Evolutionary conservation across 2,113 vertebrate species (phyloP).

Genomic region (Chiloscyllium plagiosum): DNA sequence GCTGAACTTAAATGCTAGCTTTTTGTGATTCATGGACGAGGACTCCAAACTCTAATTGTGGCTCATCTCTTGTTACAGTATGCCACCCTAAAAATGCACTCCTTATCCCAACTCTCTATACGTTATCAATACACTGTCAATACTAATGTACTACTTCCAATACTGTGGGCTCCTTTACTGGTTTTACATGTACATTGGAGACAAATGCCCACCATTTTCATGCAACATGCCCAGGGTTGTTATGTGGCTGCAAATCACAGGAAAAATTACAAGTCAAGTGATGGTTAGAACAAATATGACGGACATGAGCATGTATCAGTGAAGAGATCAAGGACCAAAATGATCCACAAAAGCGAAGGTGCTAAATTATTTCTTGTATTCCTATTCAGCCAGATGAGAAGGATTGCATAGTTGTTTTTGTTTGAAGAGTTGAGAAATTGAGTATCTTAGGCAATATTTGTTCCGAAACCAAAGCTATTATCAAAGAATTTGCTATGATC

Average conservation of each 20-base stretch:
- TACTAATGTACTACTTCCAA: too few relatives aligned
- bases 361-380: neutral
- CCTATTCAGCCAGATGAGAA: neutral
- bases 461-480: neutral
- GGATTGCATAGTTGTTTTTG: neutral
- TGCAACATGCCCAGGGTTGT: neutral
- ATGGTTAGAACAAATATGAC: neutral
- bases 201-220: neutral
- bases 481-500: neutral
- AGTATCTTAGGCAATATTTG: neutral
- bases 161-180: too few relatives aligned
- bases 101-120: too few relatives aligned
- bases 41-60: too few relatives aligned
- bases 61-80: too few relatives aligned
- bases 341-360: neutral
- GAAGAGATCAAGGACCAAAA: neutral
- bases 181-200: neutral
- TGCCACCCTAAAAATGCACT: too few relatives aligned
- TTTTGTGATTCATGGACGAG: too few relatives aligned
- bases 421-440: neutral
- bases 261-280: neutral
- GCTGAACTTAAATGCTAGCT: too few relatives aligned
- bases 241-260: neutral
- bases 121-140: too few relatives aligned
- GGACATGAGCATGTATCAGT: neutral